Conservation (phyloP, 2,797 vertebrate species). For the Pseudomugil gertrudae region DNA sequence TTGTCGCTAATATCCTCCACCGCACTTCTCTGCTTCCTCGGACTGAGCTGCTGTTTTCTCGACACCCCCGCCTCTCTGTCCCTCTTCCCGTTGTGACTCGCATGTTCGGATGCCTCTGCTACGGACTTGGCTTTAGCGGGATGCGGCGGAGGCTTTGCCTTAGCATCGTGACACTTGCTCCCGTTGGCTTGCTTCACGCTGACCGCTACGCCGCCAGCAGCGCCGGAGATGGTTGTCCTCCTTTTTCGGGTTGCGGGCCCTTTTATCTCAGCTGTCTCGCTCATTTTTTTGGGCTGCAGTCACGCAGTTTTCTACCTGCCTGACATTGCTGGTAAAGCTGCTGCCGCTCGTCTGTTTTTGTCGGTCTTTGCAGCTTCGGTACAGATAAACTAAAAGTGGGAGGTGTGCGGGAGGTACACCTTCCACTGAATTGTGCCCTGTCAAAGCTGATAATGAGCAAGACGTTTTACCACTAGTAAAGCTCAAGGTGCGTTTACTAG, state of each 20-base stretch:
- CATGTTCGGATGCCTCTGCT: constrained; percentile 26
- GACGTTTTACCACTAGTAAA: constrained; percentile 15
- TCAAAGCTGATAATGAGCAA: background rate
- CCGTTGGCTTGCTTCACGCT: constrained; percentile 69
- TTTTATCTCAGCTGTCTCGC: constrained; percentile 70
- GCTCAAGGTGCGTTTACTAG: constrained; percentile 52
- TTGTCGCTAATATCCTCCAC: constrained; percentile 61
- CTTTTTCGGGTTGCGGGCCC: constrained; percentile 72
- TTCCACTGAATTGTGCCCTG: background rate
- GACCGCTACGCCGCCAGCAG: constrained; percentile 31
- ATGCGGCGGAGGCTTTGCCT: constrained; percentile 29
- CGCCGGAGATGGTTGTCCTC: constrained; percentile 72
- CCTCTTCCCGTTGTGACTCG: constrained; percentile 38
- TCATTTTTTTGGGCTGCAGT: constrained; percentile 68
- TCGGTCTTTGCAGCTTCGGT: background rate
- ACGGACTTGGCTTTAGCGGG: constrained; percentile 33
- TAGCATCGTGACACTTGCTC: constrained; percentile 56
- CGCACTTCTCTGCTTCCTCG: constrained; percentile 59
- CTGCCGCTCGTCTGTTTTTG: background rate
- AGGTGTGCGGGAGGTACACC: background rate
- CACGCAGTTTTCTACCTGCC: constrained; percentile 36
- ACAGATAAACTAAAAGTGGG: background rate
- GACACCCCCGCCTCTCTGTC: constrained; percentile 32
- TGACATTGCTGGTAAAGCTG: constrained; percentile 37
- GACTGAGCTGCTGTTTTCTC: constrained; percentile 16